These are phyloP conservation scores for Metopia argyrocephala DNA, from an alignment of 2,888 invertebrate species.

Conservation along the genomic window DNA sequence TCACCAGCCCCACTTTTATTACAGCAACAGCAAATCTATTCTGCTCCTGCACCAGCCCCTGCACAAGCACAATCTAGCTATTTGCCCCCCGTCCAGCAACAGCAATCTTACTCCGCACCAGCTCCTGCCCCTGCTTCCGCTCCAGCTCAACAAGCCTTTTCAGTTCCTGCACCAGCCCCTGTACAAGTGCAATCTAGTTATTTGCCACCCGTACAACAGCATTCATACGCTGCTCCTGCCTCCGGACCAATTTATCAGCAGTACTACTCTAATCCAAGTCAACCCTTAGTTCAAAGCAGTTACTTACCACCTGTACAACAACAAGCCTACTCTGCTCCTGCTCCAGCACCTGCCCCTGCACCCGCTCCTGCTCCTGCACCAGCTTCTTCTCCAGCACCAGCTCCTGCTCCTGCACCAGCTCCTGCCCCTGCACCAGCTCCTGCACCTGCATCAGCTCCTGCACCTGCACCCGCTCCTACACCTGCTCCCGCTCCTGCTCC, in stretches of 20 bases:
- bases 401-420: not conserved
- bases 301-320: conserved; percentile 9
- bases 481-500: conserved; percentile 3
- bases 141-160: conserved; percentile 27
- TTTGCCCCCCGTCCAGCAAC: conserved; percentile 28
- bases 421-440: conserved; percentile 9
- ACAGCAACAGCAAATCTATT: conserved; percentile 23
- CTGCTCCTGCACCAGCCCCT: conserved; percentile 17
- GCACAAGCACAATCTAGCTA: conserved; percentile 33
- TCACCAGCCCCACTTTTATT: conserved; percentile 22
- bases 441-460: conserved; percentile 5
- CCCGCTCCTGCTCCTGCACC: conserved; percentile 24
- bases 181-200: conserved; percentile 32
- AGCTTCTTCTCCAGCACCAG: conserved; percentile 15
- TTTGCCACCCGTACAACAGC: conserved; percentile 23
- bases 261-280: conserved; percentile 33
- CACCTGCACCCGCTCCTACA: conserved; percentile 36
- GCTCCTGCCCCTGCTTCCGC: conserved; percentile 11
- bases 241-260: conserved; percentile 35
- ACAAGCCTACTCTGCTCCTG: conserved; percentile 34
- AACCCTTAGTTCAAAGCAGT: not conserved
- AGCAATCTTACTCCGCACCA: conserved; percentile 24
- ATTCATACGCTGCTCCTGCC: not conserved
- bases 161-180: conserved; percentile 16
- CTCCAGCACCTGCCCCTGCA: conserved; percentile 37